A percentile compares a stretch with the other conserved stretches of the same genome.
Evolutionary conservation across 2,113 vertebrate species (phyloP).

Genomic region (Empidonax traillii): DNA sequence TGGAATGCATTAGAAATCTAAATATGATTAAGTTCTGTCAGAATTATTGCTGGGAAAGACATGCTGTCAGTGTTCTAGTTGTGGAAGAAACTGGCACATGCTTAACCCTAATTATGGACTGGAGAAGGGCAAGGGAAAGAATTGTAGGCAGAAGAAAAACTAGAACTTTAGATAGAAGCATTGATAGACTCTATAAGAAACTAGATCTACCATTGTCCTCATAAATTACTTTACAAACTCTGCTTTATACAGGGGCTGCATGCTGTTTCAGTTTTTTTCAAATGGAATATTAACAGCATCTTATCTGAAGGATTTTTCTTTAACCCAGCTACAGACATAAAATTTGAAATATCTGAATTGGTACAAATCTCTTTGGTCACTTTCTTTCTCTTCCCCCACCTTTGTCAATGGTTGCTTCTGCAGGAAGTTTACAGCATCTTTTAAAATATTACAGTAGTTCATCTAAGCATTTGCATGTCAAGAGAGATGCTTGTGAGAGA

Average conservation of each 20-base stretch:
- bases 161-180: not conserved
- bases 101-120: not conserved
- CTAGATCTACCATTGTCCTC: not conserved
- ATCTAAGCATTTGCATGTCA: not conserved
- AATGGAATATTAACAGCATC: not conserved
- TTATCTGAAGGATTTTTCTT: not conserved
- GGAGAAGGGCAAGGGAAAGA: not conserved
- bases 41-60: not conserved
- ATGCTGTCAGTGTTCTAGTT: not conserved
- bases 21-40: not conserved
- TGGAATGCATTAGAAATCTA: not conserved
- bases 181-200: not conserved
- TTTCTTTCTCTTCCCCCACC: not conserved
- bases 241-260: not conserved
- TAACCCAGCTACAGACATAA: not conserved
- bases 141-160: not conserved
- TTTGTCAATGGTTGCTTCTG: not conserved
- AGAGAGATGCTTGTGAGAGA: not conserved
- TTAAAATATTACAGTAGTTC: not conserved
- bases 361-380: not conserved
- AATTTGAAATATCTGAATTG: not conserved
- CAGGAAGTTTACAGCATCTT: not conserved
- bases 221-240: not conserved
- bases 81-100: not conserved
- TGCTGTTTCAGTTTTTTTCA: not conserved